phyloP scores from a whole-genome alignment of 2,113 vertebrate genomes.

The Colinus virginianus region DNA sequence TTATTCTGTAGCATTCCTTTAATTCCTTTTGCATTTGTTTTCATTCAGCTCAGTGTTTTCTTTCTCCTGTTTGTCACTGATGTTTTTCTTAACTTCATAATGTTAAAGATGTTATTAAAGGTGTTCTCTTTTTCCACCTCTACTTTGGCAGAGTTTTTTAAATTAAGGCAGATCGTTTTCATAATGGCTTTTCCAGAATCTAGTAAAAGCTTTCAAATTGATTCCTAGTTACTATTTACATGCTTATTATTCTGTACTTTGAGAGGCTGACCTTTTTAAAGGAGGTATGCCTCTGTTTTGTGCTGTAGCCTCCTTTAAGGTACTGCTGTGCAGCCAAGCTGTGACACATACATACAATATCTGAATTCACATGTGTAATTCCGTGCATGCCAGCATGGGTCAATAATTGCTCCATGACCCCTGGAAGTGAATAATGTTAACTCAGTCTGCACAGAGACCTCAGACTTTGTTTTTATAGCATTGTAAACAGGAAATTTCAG shows the following conservation, averaged over 20 bases:
- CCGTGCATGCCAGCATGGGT: conserved; percentile 17
- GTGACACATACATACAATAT: neutral
- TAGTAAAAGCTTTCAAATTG: neutral
- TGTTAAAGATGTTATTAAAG: neutral
- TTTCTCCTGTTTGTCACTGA: neutral
- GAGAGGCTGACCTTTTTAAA: neutral
- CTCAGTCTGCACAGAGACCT: conserved; percentile 1
- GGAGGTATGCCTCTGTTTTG: neutral
- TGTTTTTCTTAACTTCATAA: neutral
- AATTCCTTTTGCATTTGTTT: neutral
- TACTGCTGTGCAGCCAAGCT: neutral
- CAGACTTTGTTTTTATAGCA: conserved; percentile 22
- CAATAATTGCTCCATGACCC: conserved; percentile 29
- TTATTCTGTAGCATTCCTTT: neutral
- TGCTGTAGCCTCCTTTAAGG: neutral
- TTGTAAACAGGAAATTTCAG: conserved; percentile 29
- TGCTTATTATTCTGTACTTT: neutral
- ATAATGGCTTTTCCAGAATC: neutral
- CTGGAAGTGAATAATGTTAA: conserved; percentile 42
- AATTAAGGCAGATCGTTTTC: neutral
- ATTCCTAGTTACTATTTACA: neutral
- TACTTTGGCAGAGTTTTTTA: neutral
- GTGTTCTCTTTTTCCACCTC: neutral
- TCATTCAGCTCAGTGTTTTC: neutral
- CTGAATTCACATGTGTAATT: conserved; percentile 25